Base-by-base conservation (phyloP, 1,140 invertebrate species). In the Popillia japonica region DNA sequence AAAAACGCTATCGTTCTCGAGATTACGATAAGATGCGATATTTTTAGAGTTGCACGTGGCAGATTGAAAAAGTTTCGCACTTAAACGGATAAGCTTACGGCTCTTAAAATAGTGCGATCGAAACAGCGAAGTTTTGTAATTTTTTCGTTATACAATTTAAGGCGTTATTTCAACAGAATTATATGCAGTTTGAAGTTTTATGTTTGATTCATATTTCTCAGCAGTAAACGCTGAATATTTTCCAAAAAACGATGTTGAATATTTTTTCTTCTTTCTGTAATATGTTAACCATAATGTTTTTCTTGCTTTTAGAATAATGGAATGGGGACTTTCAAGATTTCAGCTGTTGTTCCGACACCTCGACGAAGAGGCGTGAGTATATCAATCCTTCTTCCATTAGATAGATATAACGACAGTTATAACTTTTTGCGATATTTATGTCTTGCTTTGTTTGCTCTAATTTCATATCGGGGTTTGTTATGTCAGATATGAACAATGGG, bases 1-100 rank as follows among this genome's bases (percentile, higher is more conserved):
- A 22, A 22, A 22, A 68, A 34, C 20, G 22, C 22, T 68, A 68
- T 68, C 61, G 61, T 34, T 22, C 22, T 27, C 20, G 61, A 68
- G 61, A 68, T 68, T 68, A 68, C 61, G 61, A 68, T 68, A 68
- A 23, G 61, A 68, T 22, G 61, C 61, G 61, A 27, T 68, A 68
- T 68, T 68, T 68, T 68, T 27, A 68, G 59, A 10, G 27, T 17
- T 68, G 61, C 22, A 68, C 61, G 27, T 34, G 11, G 22, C 61
- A 68, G 61, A 68, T 68, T 68, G 61, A 68, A 68, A 68, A 68
- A 68, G 61, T 68, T 68, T 68, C 11, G 61, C 22, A 34, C 61
- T 68, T 68, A 14, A 68, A 68, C 9, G 22, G 17, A 20, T 10
- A 20, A 34, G 22, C 17, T 7, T 68, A 22, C 4, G 14, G 22